Percentiles rank a stretch among this genome's conserved stretches.
Conservation (phyloP, 2,113 vertebrate species). For the Calidris pugnax region DNA sequence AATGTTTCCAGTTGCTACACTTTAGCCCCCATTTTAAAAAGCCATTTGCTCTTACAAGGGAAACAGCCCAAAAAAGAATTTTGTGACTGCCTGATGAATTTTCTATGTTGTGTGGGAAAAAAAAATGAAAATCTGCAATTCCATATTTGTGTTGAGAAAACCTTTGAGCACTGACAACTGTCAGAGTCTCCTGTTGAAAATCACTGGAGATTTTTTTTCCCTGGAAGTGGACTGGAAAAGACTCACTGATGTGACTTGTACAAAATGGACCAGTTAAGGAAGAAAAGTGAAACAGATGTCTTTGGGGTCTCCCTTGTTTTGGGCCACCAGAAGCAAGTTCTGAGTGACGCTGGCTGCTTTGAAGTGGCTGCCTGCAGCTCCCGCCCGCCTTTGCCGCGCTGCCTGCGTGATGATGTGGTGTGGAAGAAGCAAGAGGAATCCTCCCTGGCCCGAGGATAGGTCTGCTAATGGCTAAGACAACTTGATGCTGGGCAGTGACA, state of each 20-base stretch:
- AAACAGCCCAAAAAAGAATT: background rate
- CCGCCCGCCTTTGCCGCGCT: accelerated
- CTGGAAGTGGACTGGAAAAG: background rate
- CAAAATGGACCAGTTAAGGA: background rate
- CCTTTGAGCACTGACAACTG: background rate
- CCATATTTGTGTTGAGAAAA: background rate
- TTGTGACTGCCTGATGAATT: background rate
- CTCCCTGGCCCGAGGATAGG: background rate
- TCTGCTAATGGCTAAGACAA: background rate
- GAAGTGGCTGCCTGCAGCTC: background rate
- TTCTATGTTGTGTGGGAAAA: background rate
- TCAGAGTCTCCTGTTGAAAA: background rate
- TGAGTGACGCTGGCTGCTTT: background rate
- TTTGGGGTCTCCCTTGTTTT: background rate
- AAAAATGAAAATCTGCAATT: background rate
- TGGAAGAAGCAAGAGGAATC: background rate
- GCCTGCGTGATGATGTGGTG: background rate
- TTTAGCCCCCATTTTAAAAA: background rate
- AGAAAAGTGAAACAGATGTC: background rate
- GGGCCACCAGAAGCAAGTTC: background rate
- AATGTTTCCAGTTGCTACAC: background rate
- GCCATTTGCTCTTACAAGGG: background rate
- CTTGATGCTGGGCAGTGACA: background rate
- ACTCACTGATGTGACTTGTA: background rate
- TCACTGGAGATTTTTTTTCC: background rate